Base-by-base conservation (phyloP, 2,888 invertebrate species). In the Melanostoma mellinum region DNA sequence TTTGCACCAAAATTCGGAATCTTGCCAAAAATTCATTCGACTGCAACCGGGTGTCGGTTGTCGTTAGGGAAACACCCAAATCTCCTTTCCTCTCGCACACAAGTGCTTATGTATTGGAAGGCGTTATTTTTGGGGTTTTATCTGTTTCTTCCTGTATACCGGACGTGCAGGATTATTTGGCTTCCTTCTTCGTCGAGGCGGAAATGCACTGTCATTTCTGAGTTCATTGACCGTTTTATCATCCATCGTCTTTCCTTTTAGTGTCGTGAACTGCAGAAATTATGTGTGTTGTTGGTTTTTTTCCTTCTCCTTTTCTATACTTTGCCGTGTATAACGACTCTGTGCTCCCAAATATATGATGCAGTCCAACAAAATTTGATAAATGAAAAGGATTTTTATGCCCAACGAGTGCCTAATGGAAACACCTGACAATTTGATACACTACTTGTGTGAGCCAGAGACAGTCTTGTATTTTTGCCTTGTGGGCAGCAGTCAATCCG, bases 221-320 rank as follows among this genome's bases (percentile, higher is more conserved):
- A 61, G 82, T 74, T 84, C 82, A 84, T 69, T 58, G 82, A 68
- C 82, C 73, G 82, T 67, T 84, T 84, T 78, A 84, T 84, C 78
- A 73, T 77, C 56, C 46, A 67, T 73, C 63, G 61, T 6, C 20
- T 38, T 50, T 56, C 73, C 56, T 60, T 48, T 55, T 63, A 9
- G 36, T 20, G 10, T 38, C 50, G 8, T 56, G 6, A 65, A 73
- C 60, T 79, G 67, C 53, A 55, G 53, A 38, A 58, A 65, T 10
- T 63, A 50, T 50, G 69, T 56, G 55, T 72, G 55, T 46, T 65
- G 40, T 48, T 72, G 40, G 46, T 9, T 65, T 20, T 33, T n/a
- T 55, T 32, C 9, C 8, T 20, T 32, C 0, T 50, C 5, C 0
- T 30, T 3, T 42, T 9, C 44, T 35, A 8, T 40, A 50, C 58